Evolutionary conservation across 2,888 invertebrate species (phyloP), one percentile per base, ranked within the genome.

Genomic region (Meta bourneti): DNA sequence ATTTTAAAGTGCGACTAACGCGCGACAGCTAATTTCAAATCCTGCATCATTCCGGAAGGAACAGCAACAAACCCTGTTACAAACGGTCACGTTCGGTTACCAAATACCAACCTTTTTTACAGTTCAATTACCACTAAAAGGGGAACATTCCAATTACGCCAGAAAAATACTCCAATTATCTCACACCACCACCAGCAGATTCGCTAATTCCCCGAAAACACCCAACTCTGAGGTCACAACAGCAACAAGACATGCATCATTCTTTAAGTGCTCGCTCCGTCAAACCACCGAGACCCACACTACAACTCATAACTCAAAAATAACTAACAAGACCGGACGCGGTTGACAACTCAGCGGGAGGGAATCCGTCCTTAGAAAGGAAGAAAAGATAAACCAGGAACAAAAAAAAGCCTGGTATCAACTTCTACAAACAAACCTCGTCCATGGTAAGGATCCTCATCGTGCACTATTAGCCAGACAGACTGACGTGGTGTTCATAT

Each of bases 291-390:
- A 82, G 19, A 71, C 71, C 19, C 82, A 9, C 9, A 19, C 20
- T 8, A 0, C 61, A 9, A 34, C 34, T 61, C 61, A 61, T 61
- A 61, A 61, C 61, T 61, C 61, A 61, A 51, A 72, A 82, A 75
- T 75, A 84, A 84, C 75, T 75, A 84, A 54, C 51, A 72, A 54
- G 75, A 86, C 78, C 86, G 86, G 86, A 87, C 80, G 87, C 48
- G 79, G 71, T 13, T 87, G 87, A 80, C 79, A 78, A 87, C 87
- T 71, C 48, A n/a, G 71, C 79, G 48, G 79, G 86, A 72, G 70
- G 49, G 20, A 54, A 52, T 19, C 19, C 54, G 54, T 79, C 61
- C 6, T 61, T 54, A 79, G 19, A 52, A 34, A 69, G 11, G 52
- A 72, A 16, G 52, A 87, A 72, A 48, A 20, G 51, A 79, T 51